Percentiles rank a stretch among this genome's conserved stretches.
Evolutionary conservation across 2,888 invertebrate species (phyloP).

Genomic region (Phalera bucephala): DNA sequence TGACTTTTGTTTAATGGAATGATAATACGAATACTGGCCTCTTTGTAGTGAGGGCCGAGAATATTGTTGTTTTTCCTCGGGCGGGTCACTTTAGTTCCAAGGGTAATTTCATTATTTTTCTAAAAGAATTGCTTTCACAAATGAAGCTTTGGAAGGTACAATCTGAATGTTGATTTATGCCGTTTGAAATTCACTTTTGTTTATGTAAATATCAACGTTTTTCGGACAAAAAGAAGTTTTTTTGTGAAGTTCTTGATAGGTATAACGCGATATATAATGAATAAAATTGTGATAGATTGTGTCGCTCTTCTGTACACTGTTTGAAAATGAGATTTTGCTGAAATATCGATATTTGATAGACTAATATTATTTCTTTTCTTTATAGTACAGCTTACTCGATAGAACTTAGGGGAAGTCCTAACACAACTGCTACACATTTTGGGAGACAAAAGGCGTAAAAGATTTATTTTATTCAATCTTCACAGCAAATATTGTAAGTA

Average conservation of each 20-base stretch:
- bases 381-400: too few relatives aligned
- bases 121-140: slow-evolving; percentile 60
- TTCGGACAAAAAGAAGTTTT: slow-evolving; percentile 17
- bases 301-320: too few relatives aligned
- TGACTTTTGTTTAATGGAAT: slow-evolving; percentile 83
- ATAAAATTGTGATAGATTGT: too few relatives aligned
- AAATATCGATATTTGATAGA: too few relatives aligned
- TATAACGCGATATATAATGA: neutral
- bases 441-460: too few relatives aligned
- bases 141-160: slow-evolving; percentile 59
- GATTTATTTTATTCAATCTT: too few relatives aligned
- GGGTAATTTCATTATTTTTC: slow-evolving; percentile 74
- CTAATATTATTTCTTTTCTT: too few relatives aligned
- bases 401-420: too few relatives aligned
- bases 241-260: slow-evolving; percentile 20
- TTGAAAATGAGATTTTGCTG: too few relatives aligned
- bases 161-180: slow-evolving; percentile 63
- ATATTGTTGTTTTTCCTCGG: slow-evolving; percentile 76
- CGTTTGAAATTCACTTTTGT: slow-evolving; percentile 53
- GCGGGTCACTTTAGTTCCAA: slow-evolving; percentile 77
- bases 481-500: too few relatives aligned
- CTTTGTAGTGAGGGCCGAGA: slow-evolving; percentile 75
- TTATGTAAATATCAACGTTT: slow-evolving; percentile 41
- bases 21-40: slow-evolving; percentile 79
- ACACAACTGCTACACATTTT: too few relatives aligned